Conservation (phyloP, 2,888 invertebrate genomes). For the Acleris sparsana region DNA sequence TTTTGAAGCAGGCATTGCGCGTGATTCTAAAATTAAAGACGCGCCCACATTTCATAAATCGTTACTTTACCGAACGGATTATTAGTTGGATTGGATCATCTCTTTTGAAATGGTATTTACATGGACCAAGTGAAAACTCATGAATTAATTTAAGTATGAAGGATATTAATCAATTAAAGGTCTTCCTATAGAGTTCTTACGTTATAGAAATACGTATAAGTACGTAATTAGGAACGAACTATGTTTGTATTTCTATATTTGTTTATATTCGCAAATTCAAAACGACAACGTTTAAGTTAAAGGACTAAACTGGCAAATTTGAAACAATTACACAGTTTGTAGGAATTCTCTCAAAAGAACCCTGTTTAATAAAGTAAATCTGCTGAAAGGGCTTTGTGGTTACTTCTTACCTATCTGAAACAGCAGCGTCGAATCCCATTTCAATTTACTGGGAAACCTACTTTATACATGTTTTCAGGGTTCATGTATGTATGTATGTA, state of each 20-base stretch:
- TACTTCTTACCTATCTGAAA: no score
- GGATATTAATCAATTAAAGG: background rate
- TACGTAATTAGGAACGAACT: no score
- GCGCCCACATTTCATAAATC: background rate
- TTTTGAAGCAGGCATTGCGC: constrained; percentile 8
- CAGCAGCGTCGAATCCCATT: no score
- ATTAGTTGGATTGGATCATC: background rate
- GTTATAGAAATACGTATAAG: no score
- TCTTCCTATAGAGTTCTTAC: no score
- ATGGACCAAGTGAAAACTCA: background rate
- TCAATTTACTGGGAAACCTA: no score
- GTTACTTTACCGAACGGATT: background rate
- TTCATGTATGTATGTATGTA: no score
- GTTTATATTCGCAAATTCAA: no score
- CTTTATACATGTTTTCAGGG: no score
- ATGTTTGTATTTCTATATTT: no score
- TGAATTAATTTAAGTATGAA: background rate
- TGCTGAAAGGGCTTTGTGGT: constrained; percentile 3
- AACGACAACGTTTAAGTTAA: background rate
- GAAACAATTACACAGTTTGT: background rate
- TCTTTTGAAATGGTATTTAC: background rate
- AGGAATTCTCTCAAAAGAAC: background rate
- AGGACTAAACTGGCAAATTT: background rate
- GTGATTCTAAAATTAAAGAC: constrained; percentile 6
- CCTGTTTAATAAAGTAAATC: constrained; percentile 1